Conservation (phyloP, 2,888 invertebrate species). For the Himalopsyche tibetana region DNA sequence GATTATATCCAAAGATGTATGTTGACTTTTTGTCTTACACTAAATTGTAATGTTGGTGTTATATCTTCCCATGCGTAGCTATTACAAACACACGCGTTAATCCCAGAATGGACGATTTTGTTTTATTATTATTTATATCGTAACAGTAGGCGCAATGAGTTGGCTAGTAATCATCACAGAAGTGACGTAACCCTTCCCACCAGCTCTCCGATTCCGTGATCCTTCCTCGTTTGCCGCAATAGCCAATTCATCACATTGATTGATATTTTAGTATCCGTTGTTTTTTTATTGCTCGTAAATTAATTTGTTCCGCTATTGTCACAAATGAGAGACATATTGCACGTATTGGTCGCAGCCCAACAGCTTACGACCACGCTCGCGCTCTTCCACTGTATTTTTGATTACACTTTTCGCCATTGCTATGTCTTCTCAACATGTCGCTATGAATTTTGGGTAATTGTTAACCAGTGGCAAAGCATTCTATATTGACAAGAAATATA, state of each 20-base stretch:
- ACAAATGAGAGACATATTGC: background rate
- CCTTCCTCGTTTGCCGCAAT: slow-evolving; percentile 17
- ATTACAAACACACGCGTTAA: too few species aligned
- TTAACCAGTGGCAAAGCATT: background rate
- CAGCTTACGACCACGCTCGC: slow-evolving; percentile 9
- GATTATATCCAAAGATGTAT: too few species aligned
- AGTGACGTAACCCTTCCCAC: background rate
- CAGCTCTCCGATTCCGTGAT: background rate
- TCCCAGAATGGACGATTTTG: background rate
- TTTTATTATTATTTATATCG: background rate
- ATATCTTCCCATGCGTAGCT: background rate
- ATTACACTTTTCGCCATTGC: background rate
- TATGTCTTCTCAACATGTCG: background rate
- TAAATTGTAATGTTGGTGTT: too few species aligned
- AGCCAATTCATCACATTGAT: background rate
- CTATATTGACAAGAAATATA: too few species aligned
- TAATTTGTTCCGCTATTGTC: slow-evolving; percentile 8
- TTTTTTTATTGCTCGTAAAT: slow-evolving; percentile 16
- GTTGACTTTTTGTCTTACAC: too few species aligned
- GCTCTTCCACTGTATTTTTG: background rate
- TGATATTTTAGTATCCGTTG: background rate
- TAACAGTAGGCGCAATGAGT: background rate
- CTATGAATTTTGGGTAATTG: background rate
- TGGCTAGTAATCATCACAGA: background rate
- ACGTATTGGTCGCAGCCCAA: background rate